Base-by-base conservation (phyloP, 2,113 vertebrate genomes). In the Mus pahari region DNA sequence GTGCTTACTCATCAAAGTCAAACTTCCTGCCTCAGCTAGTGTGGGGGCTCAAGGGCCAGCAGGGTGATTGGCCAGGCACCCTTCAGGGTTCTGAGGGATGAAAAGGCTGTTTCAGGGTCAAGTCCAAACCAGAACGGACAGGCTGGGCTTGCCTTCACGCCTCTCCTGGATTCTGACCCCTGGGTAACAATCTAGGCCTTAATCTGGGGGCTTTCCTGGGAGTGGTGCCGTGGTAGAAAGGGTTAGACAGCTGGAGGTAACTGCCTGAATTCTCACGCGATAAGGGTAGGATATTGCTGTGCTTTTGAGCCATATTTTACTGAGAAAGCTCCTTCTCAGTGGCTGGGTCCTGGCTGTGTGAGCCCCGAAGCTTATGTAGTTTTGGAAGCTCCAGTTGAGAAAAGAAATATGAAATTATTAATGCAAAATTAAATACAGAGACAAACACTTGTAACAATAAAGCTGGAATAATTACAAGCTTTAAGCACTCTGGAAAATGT, bases 1-100 rank as follows among this genome's bases (percentile, higher is more conserved):
- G 13, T 88, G 87, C 62, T 92, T 77, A 86, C 75, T 88, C 83
- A 91, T 71, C 86, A 4, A 92, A 71, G 55, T 89, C 74, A 86
- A 89, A 91, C 89, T 95, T 92, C 77, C 60, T 9, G 11, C 36
- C 66, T 92, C 31, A 19, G 36, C 42, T 68, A 20, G 62, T 8
- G 60, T 1, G 17, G 39, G 79, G 84, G 83, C 42, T 74, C 88
- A 19, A 64, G 53, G 53, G 60, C n/a, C 26, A 50, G 42, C 3
- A 16, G 62, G 42, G 50, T 64, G 45, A 14, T 22, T 77, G 39
- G 45, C 39, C 73, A 70, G 53, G 53, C 9, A 60, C 92, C 70
- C n/a, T 36, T 55, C 50, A 93, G 36, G 84, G 79, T 24, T 73
- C 55, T 75, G 53, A 75, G 39, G 39, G 71, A 4, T 5, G 14